Evolutionary conservation across 23 tunicate species (phyloP).

Genomic region (Ascidia mentula): DNA sequence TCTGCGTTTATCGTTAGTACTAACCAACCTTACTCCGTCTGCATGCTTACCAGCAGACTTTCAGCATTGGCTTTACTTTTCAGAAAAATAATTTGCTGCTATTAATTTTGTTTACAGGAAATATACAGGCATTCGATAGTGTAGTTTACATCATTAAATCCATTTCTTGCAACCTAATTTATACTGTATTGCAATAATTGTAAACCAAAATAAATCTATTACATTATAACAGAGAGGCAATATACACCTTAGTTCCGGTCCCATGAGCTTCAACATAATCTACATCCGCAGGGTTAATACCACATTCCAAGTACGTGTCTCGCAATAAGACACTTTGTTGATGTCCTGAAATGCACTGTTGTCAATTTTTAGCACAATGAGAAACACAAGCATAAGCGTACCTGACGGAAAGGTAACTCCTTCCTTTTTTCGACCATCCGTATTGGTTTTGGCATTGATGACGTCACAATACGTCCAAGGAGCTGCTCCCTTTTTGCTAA

Average conservation of each 20-base stretch:
- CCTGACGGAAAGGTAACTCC: slow-evolving; percentile 41
- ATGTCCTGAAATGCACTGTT: slow-evolving; percentile 2
- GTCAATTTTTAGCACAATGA: too few relatives aligned
- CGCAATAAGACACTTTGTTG: slow-evolving; percentile 1
- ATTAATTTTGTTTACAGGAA: too few relatives aligned
- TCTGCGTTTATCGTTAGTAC: not conserved
- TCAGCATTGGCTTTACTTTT: too few relatives aligned
- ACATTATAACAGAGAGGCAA: not conserved
- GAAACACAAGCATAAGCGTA: too few relatives aligned
- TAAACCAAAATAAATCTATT: not conserved
- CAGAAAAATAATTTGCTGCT: too few relatives aligned
- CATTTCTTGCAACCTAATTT: not conserved
- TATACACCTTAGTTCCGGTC: slow-evolving; percentile 29
- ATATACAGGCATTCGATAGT: too few relatives aligned
- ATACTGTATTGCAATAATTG: not conserved
- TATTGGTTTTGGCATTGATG: slow-evolving; percentile 15
- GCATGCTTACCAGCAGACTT: too few relatives aligned
- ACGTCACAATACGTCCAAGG: slow-evolving; percentile 21
- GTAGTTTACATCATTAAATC: not conserved
- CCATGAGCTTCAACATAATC: slow-evolving; percentile 41
- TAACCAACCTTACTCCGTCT: too few relatives aligned
- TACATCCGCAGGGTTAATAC: not conserved
- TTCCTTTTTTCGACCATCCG: slow-evolving; percentile 17
- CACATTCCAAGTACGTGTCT: slow-evolving; percentile 26
- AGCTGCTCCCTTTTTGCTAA: not conserved